These are phyloP conservation scores for Diorhabda elongata DNA, from an alignment of 1,140 invertebrate species.

Conservation along the genomic window DNA sequence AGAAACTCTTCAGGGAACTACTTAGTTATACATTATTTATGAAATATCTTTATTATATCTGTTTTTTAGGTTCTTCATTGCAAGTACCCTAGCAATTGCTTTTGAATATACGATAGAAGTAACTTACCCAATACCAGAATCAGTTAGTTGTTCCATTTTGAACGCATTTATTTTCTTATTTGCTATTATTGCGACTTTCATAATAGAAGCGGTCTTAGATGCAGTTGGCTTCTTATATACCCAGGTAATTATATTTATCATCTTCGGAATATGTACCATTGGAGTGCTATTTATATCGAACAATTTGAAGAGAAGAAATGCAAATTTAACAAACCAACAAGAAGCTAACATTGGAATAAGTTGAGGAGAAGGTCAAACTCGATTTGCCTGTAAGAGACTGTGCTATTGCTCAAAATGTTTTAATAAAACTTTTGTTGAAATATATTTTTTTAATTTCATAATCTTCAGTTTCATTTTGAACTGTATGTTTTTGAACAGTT, in stretches of 20 bases:
- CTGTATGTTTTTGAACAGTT: too few relatives aligned
- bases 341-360: neutral
- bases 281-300: constrained; percentile 26
- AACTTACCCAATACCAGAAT: constrained; percentile 36
- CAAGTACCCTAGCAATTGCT: constrained; percentile 30
- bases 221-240: constrained; percentile 24
- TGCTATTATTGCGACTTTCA: constrained; percentile 28
- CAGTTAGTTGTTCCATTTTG: constrained; percentile 29
- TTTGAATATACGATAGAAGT: constrained; percentile 37
- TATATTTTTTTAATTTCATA: too few relatives aligned
- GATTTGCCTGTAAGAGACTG: too few relatives aligned
- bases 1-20: too few relatives aligned
- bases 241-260: constrained; percentile 22
- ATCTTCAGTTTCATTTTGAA: too few relatives aligned
- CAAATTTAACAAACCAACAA: constrained; percentile 19
- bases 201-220: constrained; percentile 26
- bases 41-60: neutral
- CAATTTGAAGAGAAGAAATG: constrained; percentile 31
- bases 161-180: constrained; percentile 32
- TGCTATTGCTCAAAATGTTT: too few relatives aligned
- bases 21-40: too few relatives aligned
- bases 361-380: neutral
- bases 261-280: constrained; percentile 21
- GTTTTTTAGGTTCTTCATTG: constrained; percentile 36
- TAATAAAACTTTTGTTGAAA: too few relatives aligned